phyloP scores from a whole-genome alignment of 2,113 vertebrate genomes.

The Vombatus ursinus region DNA sequence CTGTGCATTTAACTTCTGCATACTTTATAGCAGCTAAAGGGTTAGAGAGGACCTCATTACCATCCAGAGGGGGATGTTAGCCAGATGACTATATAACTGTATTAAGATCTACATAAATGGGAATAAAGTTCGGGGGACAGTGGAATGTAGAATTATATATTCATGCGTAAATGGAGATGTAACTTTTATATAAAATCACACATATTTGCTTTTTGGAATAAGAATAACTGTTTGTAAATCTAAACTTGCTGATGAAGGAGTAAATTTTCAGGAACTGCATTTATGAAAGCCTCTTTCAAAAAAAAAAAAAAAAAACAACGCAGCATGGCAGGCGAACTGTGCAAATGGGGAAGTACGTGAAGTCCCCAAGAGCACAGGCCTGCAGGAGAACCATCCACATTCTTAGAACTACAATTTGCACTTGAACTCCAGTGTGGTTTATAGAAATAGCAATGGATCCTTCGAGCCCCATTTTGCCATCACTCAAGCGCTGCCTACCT shows the following conservation, averaged over 20 bases:
- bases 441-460: background rate
- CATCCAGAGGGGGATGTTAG: conserved; percentile 82
- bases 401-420: background rate
- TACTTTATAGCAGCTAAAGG: conserved; percentile 89
- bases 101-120: conserved; percentile 76
- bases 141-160: conserved; percentile 62
- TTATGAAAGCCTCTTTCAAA: conserved; percentile 30
- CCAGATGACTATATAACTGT: conserved; percentile 77
- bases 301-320: background rate
- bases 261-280: background rate
- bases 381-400: background rate
- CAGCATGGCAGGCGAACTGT: background rate
- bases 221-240: conserved; percentile 51
- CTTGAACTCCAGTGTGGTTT: background rate
- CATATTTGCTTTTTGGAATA: conserved; percentile 42
- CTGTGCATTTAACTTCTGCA: conserved; percentile 88
- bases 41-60: conserved; percentile 85
- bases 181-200: conserved; percentile 60
- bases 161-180: conserved; percentile 70
- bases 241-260: conserved; percentile 44
- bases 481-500: fast-evolving
- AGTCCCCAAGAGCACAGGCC: fast-evolving
- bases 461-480: background rate
- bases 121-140: conserved; percentile 70
- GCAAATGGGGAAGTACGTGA: fast-evolving